These are phyloP conservation scores for Dasyurus viverrinus DNA, from an alignment of 2,113 vertebrate species.

Conservation along the genomic window DNA sequence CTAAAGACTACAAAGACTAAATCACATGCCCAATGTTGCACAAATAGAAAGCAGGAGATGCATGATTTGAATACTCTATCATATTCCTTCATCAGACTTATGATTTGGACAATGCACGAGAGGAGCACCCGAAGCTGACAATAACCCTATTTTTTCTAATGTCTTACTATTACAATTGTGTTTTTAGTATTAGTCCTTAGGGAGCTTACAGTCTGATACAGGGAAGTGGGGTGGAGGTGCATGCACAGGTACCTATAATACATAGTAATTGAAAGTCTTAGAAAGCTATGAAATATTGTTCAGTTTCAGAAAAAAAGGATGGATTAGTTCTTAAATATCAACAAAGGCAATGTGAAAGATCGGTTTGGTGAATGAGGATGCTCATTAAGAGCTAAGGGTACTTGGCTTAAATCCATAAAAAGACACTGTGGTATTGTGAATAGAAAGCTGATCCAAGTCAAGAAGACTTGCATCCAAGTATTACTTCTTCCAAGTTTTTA, in stretches of 20 bases:
- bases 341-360: not conserved
- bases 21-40: not conserved
- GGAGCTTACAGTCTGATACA: not conserved
- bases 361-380: not conserved
- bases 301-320: not conserved
- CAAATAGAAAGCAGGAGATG: not conserved
- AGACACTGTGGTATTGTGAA: not conserved
- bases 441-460: not conserved
- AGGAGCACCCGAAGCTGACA: not conserved
- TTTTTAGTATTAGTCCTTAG: not conserved
- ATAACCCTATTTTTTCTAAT: not conserved
- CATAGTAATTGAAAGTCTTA: not conserved
- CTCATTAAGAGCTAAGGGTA: not conserved
- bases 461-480: not conserved
- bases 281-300: not conserved
- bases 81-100: not conserved
- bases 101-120: not conserved
- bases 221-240: not conserved
- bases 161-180: not conserved
- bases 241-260: not conserved
- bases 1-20: not conserved
- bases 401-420: not conserved
- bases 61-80: not conserved
- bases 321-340: not conserved
- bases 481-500: not conserved